phyloP scores from a whole-genome alignment of 2,113 vertebrate species.

The Eleginops maclovinus region DNA sequence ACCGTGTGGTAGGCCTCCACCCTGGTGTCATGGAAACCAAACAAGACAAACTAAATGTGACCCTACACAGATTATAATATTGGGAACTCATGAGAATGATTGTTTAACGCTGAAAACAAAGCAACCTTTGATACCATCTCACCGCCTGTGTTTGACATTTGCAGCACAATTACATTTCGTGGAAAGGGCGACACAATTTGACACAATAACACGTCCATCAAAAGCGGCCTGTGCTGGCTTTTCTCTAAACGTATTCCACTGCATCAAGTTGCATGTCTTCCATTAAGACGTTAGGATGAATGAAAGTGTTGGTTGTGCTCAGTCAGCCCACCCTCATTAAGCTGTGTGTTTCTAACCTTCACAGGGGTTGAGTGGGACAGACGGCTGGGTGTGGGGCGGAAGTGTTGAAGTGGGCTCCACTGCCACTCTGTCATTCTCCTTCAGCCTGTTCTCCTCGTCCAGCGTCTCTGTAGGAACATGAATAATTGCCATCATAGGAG shows the following conservation, averaged over 20 bases:
- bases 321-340: constrained; percentile 27
- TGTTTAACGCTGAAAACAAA: constrained; percentile 45
- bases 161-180: constrained; percentile 35
- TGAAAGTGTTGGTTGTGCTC: constrained; percentile 29
- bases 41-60: constrained; percentile 55
- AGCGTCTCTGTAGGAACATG: constrained; percentile 68
- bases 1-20: constrained; percentile 52
- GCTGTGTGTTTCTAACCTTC: constrained; percentile 75
- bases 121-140: constrained; percentile 51
- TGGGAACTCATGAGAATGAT: constrained; percentile 19
- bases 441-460: constrained; percentile 79
- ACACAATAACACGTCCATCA: constrained; percentile 39
- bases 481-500: constrained; percentile 54
- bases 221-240: not conserved
- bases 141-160: constrained; percentile 50
- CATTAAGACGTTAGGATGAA: constrained; percentile 43
- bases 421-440: constrained; percentile 59
- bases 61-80: constrained; percentile 15
- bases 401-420: constrained; percentile 37
- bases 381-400: constrained; percentile 42
- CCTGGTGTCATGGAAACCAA: constrained; percentile 64
- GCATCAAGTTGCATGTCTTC: constrained; percentile 15
- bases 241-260: constrained; percentile 12
- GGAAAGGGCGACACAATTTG: constrained; percentile 27
- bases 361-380: constrained; percentile 71